These are phyloP conservation scores for Ostrea edulis DNA, from an alignment of 1,140 invertebrate species.

Conservation along the genomic window DNA sequence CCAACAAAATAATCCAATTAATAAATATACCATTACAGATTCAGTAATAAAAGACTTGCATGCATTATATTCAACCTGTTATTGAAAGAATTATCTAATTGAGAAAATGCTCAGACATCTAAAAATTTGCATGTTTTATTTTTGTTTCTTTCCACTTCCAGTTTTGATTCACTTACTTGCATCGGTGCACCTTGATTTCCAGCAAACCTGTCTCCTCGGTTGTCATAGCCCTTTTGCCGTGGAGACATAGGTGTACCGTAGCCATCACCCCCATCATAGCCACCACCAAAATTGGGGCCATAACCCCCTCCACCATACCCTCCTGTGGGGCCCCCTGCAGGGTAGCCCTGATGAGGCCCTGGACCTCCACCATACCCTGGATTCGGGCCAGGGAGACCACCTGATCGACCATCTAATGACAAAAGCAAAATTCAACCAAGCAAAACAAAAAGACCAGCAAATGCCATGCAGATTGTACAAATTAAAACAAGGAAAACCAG, in stretches of 20 bases:
- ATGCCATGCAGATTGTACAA: neutral
- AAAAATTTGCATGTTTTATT: too few species aligned
- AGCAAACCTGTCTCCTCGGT: conserved; percentile 40
- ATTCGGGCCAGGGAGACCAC: conserved; percentile 53
- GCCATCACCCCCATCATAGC: conserved; percentile 54
- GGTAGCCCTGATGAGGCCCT: neutral
- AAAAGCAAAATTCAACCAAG: neutral
- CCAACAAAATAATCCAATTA: too few species aligned
- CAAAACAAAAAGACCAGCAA: neutral
- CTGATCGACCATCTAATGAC: conserved; percentile 47
- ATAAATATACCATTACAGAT: too few species aligned
- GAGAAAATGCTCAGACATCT: too few species aligned
- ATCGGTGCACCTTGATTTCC: conserved; percentile 39
- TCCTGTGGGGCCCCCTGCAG: conserved; percentile 17
- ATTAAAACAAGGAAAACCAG: neutral
- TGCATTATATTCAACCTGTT: too few species aligned
- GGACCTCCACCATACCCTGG: conserved; percentile 25
- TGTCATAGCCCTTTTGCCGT: conserved; percentile 38
- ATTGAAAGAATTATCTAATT: too few species aligned
- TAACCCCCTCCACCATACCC: conserved; percentile 40
- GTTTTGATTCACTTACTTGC: conserved; percentile 40
- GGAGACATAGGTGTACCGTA: conserved; percentile 37
- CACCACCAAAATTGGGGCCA: conserved; percentile 10
- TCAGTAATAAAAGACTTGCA: too few species aligned
- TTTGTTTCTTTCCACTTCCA: neutral